Percentiles rank a stretch among this genome's conserved stretches.
Conservation (phyloP, 35 echinoderm and acorn worm genomes). For the Hemicentrotus pulcherrimus region DNA sequence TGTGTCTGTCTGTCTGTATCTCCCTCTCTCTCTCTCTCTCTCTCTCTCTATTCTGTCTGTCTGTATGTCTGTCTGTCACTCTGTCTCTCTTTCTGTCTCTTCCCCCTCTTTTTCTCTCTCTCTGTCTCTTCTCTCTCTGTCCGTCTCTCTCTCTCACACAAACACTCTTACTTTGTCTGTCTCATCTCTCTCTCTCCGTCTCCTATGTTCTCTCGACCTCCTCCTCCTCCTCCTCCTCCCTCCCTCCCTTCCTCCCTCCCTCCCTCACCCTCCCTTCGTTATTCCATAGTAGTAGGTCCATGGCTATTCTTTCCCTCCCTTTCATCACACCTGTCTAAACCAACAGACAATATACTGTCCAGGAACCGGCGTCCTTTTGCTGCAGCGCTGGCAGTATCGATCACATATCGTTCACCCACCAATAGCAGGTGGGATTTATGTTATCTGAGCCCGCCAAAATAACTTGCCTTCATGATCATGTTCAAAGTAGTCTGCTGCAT, state of each 20-base stretch:
- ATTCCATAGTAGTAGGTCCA: not conserved
- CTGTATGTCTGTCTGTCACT: not conserved
- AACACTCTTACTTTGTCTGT: not conserved
- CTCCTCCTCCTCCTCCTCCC: not conserved
- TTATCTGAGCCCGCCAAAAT: not conserved
- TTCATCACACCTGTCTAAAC: not conserved
- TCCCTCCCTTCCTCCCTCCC: not conserved
- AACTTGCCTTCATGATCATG: not conserved
- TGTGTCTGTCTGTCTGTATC: too few species aligned
- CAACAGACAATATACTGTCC: not conserved
- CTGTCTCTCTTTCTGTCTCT: not conserved
- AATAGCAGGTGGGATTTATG: not conserved
- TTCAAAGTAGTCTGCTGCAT: not conserved
- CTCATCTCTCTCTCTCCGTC: not conserved
- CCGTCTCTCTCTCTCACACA: not conserved
- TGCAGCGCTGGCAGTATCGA: not conserved
- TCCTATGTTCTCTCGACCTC: not conserved
- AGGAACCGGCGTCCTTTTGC: constrained; percentile 19
- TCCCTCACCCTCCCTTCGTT: not conserved
- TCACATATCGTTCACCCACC: not conserved
- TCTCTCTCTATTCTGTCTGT: not conserved
- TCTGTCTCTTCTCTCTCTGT: not conserved
- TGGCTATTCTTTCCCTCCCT: not conserved
- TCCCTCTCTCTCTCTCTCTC: not conserved
- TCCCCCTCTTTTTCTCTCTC: not conserved